Percentiles rank a stretch among this genome's conserved stretches.
These are phyloP conservation scores for Typhlichthys subterraneus DNA, from an alignment of 2,797 vertebrate genomes.

Conservation along the genomic window DNA sequence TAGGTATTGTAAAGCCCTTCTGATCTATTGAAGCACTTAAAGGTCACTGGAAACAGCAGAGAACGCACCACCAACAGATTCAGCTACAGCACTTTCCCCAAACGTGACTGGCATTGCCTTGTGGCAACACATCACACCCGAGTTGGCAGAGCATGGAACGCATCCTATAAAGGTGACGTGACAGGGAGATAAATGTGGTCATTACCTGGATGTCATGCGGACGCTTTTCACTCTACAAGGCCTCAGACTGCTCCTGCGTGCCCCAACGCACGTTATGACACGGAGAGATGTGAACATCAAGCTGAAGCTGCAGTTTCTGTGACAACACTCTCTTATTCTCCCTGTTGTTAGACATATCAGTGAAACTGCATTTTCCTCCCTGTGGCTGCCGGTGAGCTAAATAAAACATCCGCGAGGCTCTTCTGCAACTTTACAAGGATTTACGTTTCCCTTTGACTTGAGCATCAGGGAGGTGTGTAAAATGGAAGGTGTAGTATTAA, in stretches of 20 bases:
- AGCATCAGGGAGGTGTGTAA: conserved; percentile 14
- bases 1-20: not conserved
- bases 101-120: not conserved
- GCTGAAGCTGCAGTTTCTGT: conserved; percentile 27
- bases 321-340: conserved; percentile 26
- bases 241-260: no score
- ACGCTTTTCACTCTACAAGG: not conserved
- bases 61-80: not conserved
- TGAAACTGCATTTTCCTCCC: conserved; percentile 25
- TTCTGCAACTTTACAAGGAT: not conserved
- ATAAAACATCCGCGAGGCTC: conserved; percentile 5
- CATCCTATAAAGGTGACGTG: no score
- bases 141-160: no score
- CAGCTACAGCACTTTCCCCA: conserved; percentile 10
- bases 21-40: conserved; percentile 15
- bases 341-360: conserved; percentile 21
- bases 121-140: not conserved
- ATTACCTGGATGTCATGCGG: not conserved
- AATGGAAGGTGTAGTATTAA: conserved; percentile 10
- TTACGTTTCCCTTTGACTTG: conserved; percentile 28
- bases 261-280: no score
- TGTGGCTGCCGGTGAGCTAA: conserved; percentile 10
- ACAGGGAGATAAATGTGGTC: no score
- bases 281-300: conserved; percentile 17
- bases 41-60: not conserved